Evolutionary conservation across 2,113 vertebrate genomes (phyloP).

Genomic region (Chaetorhynchus papuensis): DNA sequence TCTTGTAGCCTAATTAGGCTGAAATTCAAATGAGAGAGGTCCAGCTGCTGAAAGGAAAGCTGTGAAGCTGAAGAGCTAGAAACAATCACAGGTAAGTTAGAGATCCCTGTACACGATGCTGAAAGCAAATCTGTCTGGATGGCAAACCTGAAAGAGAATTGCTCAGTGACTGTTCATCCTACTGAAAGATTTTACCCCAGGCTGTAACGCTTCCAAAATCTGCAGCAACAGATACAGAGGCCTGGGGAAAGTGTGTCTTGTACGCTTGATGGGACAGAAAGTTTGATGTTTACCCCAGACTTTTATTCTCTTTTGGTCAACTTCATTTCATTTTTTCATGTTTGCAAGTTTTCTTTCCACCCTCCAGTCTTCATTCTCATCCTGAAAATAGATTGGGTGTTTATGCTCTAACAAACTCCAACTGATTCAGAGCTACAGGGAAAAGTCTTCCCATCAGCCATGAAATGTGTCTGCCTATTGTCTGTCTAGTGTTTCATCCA

Average conservation of each 20-base stretch:
- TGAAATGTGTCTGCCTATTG: background rate
- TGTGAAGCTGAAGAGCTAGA: background rate
- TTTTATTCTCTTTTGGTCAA: background rate
- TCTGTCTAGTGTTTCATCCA: background rate
- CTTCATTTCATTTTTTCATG: background rate
- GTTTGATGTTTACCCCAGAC: background rate
- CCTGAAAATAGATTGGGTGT: background rate
- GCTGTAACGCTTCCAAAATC: background rate
- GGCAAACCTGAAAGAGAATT: background rate
- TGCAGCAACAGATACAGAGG: background rate
- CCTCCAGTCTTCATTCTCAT: background rate
- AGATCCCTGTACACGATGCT: background rate
- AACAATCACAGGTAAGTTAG: background rate
- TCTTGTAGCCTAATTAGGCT: background rate
- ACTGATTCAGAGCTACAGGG: background rate
- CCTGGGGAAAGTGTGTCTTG: background rate
- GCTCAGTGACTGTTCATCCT: background rate
- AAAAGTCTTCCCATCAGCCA: background rate
- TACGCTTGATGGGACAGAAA: background rate
- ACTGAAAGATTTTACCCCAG: background rate
- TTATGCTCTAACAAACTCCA: background rate
- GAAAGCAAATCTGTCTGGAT: background rate
- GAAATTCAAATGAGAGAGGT: constrained; percentile 13
- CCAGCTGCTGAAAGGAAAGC: constrained; percentile 19
- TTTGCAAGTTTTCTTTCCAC: background rate